These are phyloP conservation scores for Odontesthes bonariensis DNA, from an alignment of 2,113 vertebrate species.

Conservation along the genomic window DNA sequence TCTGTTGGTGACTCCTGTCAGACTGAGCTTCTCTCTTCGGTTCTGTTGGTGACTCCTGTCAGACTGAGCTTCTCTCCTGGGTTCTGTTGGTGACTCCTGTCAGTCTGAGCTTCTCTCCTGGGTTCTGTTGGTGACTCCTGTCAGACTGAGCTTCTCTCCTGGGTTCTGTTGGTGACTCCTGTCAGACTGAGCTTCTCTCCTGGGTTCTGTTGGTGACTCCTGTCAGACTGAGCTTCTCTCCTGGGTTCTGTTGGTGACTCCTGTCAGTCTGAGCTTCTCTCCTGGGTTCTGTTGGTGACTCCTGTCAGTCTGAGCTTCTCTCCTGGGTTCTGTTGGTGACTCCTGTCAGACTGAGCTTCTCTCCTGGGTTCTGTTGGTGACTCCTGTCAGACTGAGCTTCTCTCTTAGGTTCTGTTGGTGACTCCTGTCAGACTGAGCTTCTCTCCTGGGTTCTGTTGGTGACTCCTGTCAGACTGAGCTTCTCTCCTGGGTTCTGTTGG, in stretches of 20 bases:
- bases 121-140: conserved; percentile 1
- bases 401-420: neutral
- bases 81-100: conserved; percentile 1
- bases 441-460: neutral
- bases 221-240: too few relatives aligned
- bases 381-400: too few relatives aligned
- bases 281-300: neutral
- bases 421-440: too few relatives aligned
- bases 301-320: too few relatives aligned
- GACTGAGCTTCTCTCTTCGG: conserved; percentile 27
- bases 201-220: conserved; percentile 1
- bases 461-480: too few relatives aligned
- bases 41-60: conserved; percentile 5
- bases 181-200: too few relatives aligned
- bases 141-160: too few relatives aligned
- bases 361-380: conserved; percentile 1
- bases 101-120: too few relatives aligned
- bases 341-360: too few relatives aligned
- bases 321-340: neutral
- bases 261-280: too few relatives aligned
- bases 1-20: conserved; percentile 9
- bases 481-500: neutral
- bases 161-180: conserved; percentile 1
- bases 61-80: neutral
- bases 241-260: neutral